Conservation (phyloP, 2,797 vertebrate genomes). For the Sylvilagus floridanus region DNA sequence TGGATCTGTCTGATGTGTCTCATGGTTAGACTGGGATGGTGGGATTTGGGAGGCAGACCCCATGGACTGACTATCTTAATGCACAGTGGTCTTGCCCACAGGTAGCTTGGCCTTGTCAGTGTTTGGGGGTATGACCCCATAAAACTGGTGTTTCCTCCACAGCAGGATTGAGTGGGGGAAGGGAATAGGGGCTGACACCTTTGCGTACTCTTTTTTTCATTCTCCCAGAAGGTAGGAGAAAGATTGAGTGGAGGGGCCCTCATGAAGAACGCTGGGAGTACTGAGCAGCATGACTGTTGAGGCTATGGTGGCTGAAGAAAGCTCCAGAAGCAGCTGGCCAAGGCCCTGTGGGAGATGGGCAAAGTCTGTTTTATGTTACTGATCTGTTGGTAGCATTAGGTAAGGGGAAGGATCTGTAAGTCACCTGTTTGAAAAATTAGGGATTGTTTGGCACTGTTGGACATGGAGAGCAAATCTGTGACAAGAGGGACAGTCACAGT, state of each 20-base stretch:
- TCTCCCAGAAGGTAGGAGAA: neutral
- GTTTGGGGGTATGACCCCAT: neutral
- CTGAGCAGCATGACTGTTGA: neutral
- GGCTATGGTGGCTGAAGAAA: neutral
- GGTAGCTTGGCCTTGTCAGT: too few species aligned
- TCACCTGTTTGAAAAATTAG: neutral
- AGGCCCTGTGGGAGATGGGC: neutral
- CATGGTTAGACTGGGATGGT: neutral
- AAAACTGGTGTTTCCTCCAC: neutral
- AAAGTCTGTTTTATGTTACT: neutral
- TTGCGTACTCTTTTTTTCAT: neutral
- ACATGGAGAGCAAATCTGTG: neutral
- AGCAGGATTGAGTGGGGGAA: neutral
- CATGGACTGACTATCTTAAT: neutral
- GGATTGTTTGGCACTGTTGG: neutral
- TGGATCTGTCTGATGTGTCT: neutral
- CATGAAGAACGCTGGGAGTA: neutral
- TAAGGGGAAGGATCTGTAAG: neutral
- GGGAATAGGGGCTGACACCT: neutral
- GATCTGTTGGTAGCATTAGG: neutral
- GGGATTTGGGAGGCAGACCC: neutral
- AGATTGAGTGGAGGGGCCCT: neutral
- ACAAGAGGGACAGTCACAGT: neutral
- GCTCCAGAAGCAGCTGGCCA: neutral
- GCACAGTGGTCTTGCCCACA: neutral